A percentile compares a stretch with the other conserved stretches of the same genome.
Conservation (phyloP, 2,113 vertebrate genomes). For the Rhea pennata region DNA sequence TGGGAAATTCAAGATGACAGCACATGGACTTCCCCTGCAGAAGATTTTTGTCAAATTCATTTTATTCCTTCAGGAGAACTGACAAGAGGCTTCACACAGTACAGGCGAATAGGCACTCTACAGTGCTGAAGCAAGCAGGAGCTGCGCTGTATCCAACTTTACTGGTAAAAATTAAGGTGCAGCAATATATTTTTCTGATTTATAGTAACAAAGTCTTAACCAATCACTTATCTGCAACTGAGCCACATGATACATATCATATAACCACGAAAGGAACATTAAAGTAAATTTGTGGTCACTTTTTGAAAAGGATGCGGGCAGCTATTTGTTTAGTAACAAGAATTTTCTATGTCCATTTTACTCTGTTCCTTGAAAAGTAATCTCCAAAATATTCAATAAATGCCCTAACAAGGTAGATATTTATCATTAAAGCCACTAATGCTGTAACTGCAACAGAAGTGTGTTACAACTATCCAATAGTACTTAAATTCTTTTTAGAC, state of each 20-base stretch:
- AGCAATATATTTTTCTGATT: not conserved
- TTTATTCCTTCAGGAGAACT: not conserved
- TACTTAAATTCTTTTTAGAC: not conserved
- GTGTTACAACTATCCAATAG: not conserved
- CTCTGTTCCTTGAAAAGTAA: slow-evolving; percentile 1
- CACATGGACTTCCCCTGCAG: not conserved
- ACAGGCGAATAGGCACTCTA: not conserved
- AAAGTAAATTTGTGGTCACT: not conserved
- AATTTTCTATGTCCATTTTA: not conserved
- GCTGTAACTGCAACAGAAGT: not conserved
- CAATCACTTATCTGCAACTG: not conserved
- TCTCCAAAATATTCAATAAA: slow-evolving; percentile 38
- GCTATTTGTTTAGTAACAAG: not conserved
- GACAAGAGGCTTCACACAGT: not conserved
- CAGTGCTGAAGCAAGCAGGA: not conserved
- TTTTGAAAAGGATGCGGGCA: not conserved
- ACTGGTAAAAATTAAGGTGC: not conserved
- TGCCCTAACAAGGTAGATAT: not conserved
- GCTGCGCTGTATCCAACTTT: not conserved
- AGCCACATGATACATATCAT: accelerated
- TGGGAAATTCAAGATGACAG: not conserved
- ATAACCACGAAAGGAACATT: accelerated
- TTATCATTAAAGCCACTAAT: not conserved
- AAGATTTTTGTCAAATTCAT: not conserved
- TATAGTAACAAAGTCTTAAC: not conserved